Evolutionary conservation across 2,888 invertebrate species (phyloP).

Genomic region (Lacanobia oleracea): DNA sequence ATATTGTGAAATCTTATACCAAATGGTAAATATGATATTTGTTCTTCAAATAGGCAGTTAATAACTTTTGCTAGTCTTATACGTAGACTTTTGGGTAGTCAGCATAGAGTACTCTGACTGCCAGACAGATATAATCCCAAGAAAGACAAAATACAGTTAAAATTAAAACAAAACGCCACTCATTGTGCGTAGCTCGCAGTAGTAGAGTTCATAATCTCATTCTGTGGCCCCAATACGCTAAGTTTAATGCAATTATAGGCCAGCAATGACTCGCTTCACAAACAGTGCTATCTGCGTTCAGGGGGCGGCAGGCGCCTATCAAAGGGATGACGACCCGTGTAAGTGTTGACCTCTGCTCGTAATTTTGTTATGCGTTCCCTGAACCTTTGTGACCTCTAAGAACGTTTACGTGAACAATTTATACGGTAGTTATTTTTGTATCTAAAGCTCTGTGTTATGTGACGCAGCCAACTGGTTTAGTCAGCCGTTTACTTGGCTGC

Average conservation of each 20-base stretch:
- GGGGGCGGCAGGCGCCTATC: conserved; percentile 28
- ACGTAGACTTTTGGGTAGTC: too few relatives aligned
- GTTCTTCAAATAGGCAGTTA: too few relatives aligned
- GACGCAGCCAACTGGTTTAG: too few relatives aligned
- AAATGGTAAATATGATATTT: too few relatives aligned
- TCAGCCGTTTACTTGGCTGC: too few relatives aligned
- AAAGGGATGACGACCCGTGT: conserved; percentile 54
- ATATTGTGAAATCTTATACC: not conserved
- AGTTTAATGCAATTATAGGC: conserved; percentile 60
- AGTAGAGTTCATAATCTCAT: conserved; percentile 46
- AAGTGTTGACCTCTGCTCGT: conserved; percentile 59
- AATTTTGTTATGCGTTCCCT: conserved; percentile 62
- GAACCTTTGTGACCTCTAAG: conserved; percentile 59
- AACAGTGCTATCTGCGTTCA: conserved; percentile 37
- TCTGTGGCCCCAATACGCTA: conserved; percentile 45
- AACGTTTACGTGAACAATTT: not conserved
- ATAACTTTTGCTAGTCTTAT: too few relatives aligned
- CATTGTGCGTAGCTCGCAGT: conserved; percentile 5
- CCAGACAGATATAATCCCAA: not conserved
- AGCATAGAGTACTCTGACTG: too few relatives aligned
- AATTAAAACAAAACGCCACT: not conserved
- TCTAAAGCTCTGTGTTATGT: too few relatives aligned
- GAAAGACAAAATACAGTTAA: not conserved
- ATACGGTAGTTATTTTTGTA: conserved; percentile 6
- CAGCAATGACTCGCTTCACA: conserved; percentile 32